Conservation (phyloP, 2,113 vertebrate genomes). For the Steatornis caripensis region DNA sequence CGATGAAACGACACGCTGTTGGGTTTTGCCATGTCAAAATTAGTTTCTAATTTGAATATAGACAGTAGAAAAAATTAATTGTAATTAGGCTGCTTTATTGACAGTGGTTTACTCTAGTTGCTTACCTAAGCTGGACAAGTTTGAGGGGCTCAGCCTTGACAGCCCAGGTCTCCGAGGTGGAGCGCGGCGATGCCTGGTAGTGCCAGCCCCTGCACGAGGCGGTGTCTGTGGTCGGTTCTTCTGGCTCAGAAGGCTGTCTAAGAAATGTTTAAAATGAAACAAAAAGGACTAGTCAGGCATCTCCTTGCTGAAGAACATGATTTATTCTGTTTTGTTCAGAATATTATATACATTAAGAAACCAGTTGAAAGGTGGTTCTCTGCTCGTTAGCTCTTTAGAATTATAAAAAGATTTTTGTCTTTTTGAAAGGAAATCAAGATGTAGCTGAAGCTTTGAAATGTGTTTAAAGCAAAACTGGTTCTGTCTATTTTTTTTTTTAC, state of each 20-base stretch:
- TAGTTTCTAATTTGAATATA: background rate
- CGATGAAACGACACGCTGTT: accelerated
- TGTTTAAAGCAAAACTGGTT: background rate
- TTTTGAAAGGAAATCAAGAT: background rate
- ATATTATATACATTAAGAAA: background rate
- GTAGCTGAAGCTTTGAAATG: background rate
- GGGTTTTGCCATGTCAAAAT: background rate
- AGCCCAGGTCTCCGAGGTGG: background rate
- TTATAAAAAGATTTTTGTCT: background rate
- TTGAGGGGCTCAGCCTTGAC: background rate
- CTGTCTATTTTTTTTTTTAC: background rate
- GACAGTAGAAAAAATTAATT: background rate
- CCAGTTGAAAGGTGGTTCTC: background rate
- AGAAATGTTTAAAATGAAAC: background rate
- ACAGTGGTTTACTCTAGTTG: background rate
- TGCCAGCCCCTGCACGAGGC: accelerated
- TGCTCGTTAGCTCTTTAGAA: background rate
- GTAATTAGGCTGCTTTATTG: background rate
- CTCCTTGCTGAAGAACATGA: background rate
- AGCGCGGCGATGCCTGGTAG: accelerated
- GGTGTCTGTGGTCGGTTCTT: background rate
- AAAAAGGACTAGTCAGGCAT: background rate
- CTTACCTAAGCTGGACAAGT: background rate
- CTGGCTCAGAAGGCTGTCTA: background rate
- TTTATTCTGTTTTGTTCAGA: background rate